These are phyloP conservation scores for Rhopalosiphum maidis DNA, from an alignment of 1,140 invertebrate genomes.

Conservation along the genomic window DNA sequence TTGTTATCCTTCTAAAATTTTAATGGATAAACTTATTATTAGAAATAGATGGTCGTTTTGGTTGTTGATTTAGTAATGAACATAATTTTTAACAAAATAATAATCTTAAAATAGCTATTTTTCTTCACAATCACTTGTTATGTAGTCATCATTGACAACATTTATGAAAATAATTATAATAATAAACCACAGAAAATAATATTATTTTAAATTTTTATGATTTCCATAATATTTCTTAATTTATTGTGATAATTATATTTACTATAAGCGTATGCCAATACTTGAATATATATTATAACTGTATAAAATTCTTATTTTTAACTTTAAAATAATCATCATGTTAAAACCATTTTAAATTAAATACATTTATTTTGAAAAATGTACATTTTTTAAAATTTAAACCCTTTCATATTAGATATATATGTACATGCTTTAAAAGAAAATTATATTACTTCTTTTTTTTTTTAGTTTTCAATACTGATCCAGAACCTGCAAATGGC, in stretches of 20 bases:
- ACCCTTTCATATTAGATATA: not conserved
- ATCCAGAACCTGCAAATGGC: slow-evolving; percentile 41
- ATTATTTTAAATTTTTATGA: not conserved
- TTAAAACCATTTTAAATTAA: not conserved
- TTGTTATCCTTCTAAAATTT: too few relatives aligned
- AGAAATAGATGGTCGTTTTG: too few relatives aligned
- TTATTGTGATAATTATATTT: not conserved
- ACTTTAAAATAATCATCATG: not conserved
- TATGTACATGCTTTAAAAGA: not conserved
- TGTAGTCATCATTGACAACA: too few relatives aligned
- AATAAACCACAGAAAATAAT: too few relatives aligned
- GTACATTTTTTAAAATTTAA: not conserved
- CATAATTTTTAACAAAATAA: too few relatives aligned
- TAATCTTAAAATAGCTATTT: too few relatives aligned
- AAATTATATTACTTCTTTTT: slow-evolving; percentile 1
- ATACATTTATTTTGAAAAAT: not conserved
- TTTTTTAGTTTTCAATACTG: slow-evolving; percentile 38
- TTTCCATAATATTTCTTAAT: not conserved
- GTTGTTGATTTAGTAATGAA: too few relatives aligned
- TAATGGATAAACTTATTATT: too few relatives aligned
- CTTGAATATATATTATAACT: not conserved
- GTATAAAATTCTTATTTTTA: not conserved
- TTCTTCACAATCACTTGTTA: too few relatives aligned
- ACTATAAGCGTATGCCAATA: not conserved
- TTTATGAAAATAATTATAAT: too few relatives aligned